Conservation (phyloP, 2,888 invertebrate genomes). For the Boloria euphrosyne region DNA sequence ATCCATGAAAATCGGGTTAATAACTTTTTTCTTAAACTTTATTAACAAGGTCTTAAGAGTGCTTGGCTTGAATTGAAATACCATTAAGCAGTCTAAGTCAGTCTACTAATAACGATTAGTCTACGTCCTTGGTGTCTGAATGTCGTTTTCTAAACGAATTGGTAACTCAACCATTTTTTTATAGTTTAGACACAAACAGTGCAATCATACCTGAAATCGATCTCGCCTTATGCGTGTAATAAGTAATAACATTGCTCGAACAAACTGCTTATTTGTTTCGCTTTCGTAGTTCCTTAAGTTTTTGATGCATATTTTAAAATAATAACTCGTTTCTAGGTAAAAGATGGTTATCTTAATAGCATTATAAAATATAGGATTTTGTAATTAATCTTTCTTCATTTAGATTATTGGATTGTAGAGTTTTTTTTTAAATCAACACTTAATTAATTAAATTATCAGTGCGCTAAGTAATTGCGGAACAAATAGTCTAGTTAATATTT, state of each 20-base stretch:
- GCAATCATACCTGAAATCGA: conserved; percentile 22
- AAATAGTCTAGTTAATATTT: background rate
- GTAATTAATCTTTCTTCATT: too few relatives aligned
- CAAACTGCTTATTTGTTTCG: conserved; percentile 1
- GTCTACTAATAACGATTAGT: conserved; percentile 18
- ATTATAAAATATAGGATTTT: too few relatives aligned
- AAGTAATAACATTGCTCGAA: background rate
- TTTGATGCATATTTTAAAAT: background rate
- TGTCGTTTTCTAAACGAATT: conserved; percentile 22
- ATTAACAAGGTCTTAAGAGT: conserved; percentile 44
- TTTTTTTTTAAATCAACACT: background rate
- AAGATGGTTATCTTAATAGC: too few relatives aligned
- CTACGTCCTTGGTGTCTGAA: conserved; percentile 28
- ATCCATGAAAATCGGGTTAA: conserved; percentile 58
- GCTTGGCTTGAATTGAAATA: background rate
- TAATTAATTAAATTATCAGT: conserved; percentile 5
- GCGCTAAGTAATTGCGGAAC: conserved; percentile 7
- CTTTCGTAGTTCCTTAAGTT: conserved; percentile 2
- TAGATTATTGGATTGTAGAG: background rate
- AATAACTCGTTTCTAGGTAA: too few relatives aligned
- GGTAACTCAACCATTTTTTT: conserved; percentile 15
- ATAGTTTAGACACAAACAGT: conserved; percentile 14
- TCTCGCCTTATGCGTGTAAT: conserved; percentile 5
- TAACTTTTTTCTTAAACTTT: conserved; percentile 53
- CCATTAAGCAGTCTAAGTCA: too few relatives aligned